Evolutionary conservation across 2,797 vertebrate genomes (phyloP).

Genomic region (Lepidocolaptes lacrymiger): DNA sequence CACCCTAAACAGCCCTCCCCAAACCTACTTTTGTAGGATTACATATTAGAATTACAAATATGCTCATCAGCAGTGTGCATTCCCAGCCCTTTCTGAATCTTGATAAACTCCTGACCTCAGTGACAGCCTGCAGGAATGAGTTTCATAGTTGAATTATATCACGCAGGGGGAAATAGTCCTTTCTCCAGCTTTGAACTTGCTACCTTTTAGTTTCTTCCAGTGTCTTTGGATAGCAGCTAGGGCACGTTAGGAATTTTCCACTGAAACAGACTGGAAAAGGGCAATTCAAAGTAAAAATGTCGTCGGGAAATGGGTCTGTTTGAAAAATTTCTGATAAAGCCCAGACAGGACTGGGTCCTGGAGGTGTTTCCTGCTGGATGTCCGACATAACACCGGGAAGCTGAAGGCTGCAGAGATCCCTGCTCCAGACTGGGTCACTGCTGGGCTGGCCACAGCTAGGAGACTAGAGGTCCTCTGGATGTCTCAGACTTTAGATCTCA

Average conservation of each 20-base stretch:
- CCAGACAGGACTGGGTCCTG: neutral
- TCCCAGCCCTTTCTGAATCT: neutral
- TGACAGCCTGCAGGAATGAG: neutral
- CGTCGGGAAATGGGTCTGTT: neutral
- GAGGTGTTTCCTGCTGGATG: conserved; percentile 1
- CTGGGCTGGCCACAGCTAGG: neutral
- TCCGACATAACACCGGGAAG: neutral
- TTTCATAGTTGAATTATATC: neutral
- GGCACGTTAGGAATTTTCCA: neutral
- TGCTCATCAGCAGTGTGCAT: neutral
- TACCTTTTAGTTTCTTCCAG: conserved; percentile 13
- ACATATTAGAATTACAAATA: neutral
- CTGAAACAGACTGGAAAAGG: neutral
- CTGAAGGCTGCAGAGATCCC: neutral
- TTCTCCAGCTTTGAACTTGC: conserved; percentile 25
- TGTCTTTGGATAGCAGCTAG: neutral
- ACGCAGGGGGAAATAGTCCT: neutral
- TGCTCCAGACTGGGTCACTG: neutral
- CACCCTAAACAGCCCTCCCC: neutral
- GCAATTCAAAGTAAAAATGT: neutral
- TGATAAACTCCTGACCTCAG: neutral
- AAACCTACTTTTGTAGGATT: neutral
- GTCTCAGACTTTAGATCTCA: neutral
- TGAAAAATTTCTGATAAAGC: neutral
- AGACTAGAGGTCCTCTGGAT: neutral